Base-by-base conservation (phyloP, 1,140 invertebrate genomes). In the Protaetia brevitarsis region DNA sequence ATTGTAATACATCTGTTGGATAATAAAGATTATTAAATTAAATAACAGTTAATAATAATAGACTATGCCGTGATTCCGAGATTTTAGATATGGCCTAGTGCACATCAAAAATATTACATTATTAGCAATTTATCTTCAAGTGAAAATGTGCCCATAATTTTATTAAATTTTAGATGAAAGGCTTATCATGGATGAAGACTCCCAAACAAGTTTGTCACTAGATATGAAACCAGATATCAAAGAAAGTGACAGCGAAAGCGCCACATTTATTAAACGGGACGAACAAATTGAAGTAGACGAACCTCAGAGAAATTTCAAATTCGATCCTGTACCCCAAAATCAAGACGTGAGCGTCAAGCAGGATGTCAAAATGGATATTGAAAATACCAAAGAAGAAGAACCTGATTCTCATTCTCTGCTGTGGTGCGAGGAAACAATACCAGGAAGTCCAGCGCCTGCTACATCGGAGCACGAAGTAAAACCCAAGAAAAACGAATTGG, bases 391-490 rank as follows among this genome's bases (percentile, higher is more conserved):
- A 69, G 67, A 78, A 65, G 75, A 79, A 65, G 74, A 73, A 61
- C 65, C 72, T 5, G 73, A 74, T 68, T 68, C 69, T 7, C 74
- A 77, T 67, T 88, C 85, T 70, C 83, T 90, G 41, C 75, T 95
- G n/a, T 76, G 93, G 1, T 95, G 93, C 78, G 90, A 94, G 74
- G 92, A 95, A 79, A 93, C 91, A 26, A 93, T 95, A 74, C 92
- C 91, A 1, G 89, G 91, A 19, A 92, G 90, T 72, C 91, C 91
- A n/a, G 88, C 90, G 37, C 88, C 89, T 0, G 83, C 79, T 0
- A 71, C 75, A 1, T 31, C 23, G 19, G 82, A 80, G 69, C 75
- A 70, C 78, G 77, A 74, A 76, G 68, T 66, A 74, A 78, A 80
- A 75, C 61, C 69, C 7, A 36, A 64, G 21, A 75, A 74, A 78